A percentile compares a stretch with the other conserved stretches of the same genome.
Evolutionary conservation across 2,113 vertebrate genomes (phyloP).

Genomic region (Herpetotheres cachinnans): DNA sequence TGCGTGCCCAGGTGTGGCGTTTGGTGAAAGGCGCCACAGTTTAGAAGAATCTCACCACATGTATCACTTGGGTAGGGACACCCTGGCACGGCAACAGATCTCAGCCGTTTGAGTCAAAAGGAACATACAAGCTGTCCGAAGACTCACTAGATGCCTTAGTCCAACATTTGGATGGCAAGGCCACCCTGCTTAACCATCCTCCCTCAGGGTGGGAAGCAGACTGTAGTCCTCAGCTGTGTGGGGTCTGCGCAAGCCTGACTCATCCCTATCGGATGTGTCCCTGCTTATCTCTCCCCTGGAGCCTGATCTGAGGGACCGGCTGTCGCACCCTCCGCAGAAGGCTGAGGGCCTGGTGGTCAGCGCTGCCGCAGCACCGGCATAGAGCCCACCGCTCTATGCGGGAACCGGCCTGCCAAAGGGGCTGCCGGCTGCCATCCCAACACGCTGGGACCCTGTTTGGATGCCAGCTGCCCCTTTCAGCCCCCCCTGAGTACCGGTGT

Average conservation of each 20-base stretch:
- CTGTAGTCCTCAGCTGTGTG: fast-evolving
- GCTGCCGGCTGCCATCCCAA: fast-evolving
- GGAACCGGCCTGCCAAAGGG: fast-evolving
- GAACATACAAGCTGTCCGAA: background rate
- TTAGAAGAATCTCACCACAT: fast-evolving
- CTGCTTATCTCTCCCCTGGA: fast-evolving
- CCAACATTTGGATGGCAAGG: background rate
- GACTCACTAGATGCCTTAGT: background rate
- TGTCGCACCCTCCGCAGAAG: fast-evolving
- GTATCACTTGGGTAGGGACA: too few relatives aligned
- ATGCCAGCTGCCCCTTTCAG: fast-evolving
- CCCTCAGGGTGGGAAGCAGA: background rate
- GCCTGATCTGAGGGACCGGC: background rate
- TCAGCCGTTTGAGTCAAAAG: background rate
- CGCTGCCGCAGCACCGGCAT: fast-evolving
- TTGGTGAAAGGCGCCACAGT: background rate
- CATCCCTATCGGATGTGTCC: background rate
- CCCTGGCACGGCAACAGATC: background rate
- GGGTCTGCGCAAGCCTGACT: background rate
- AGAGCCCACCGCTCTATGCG: background rate
- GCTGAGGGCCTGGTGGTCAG: background rate
- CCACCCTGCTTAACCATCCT: background rate
- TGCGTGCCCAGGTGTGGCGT: fast-evolving
- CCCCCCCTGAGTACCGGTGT: fast-evolving
- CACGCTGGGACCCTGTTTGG: fast-evolving